Evolutionary conservation across 2,113 vertebrate genomes (phyloP), one percentile per base, ranked within the genome.

Genomic region (Bungarus multicinctus): DNA sequence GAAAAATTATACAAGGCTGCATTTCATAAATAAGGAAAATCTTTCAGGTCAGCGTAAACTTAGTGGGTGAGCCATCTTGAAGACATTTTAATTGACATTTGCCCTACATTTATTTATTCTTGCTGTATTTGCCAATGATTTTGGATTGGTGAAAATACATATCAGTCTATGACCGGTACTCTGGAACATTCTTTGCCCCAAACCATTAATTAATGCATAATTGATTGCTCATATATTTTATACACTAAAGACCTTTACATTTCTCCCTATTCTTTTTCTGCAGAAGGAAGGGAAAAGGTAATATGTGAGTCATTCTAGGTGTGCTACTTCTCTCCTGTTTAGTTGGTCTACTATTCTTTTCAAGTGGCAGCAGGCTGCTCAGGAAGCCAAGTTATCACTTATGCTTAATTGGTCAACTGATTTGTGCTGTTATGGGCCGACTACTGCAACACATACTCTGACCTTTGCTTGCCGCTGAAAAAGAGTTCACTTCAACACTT

Each of bases 161-260:
- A 14, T 45, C 1, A 0, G 53, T 0, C 54, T 34, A 87, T 92
- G 91, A 89, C 91, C 81, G 14, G 30, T 90, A 39, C 23, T 86
- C 45, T 14, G 58, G 69, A 86, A 47, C 57, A 88, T 60, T 64
- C 27, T n/a, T 47, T 52, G 4, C 45, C 90, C 54, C 27, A 69
- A 69, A 69, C n/a, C 11, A 91, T 90, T 90, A 57, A 87, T 45
- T 94, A 30, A 88, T 90, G 39, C 10, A 25, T 11, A 0, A 92
- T 95, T 96, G 93, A 90, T 85, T 96, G 86, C 95, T 92, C 85
- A 96, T 96, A 93, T 95, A 23, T 16, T 92, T 52, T 90, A 39
- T 92, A 89, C 54, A 43, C 92, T 55, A 3, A 25, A 11, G 5
- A 2, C 86, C 47, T 81, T 92, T 88, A 87, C 43, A 52, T 69